Conservation (phyloP, 2,888 invertebrate species). For the Alentia gelatinosa region DNA sequence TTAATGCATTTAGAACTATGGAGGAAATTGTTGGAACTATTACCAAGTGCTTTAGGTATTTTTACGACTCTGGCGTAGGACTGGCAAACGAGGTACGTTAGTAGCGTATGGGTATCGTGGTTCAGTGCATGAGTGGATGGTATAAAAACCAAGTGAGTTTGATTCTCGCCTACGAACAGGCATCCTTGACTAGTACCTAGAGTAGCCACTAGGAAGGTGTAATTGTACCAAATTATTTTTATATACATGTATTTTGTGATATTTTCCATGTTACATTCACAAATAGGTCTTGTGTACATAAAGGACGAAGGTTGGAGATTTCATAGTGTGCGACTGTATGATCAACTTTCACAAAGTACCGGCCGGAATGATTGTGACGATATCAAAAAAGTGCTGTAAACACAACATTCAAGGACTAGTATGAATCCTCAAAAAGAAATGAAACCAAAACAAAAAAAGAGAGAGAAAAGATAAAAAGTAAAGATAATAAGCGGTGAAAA, state of each 20-base stretch:
- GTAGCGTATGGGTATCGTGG: conserved; percentile 12
- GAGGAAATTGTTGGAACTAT: neutral
- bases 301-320: conserved; percentile 21
- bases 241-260: conserved; percentile 54
- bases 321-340: conserved; percentile 47
- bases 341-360: conserved; percentile 19
- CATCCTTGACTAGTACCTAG: conserved; percentile 46
- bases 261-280: conserved; percentile 54
- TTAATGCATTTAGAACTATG: conserved; percentile 8
- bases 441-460: neutral
- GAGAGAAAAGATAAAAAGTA: neutral
- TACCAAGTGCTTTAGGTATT: conserved; percentile 53
- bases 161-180: neutral
- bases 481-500: conserved; percentile 22
- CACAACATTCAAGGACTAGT: neutral
- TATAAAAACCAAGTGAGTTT: conserved; percentile 27
- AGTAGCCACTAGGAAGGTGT: conserved; percentile 38
- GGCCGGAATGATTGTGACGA: conserved; percentile 26
- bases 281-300: conserved; percentile 44
- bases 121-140: neutral
- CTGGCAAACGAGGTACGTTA: neutral
- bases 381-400: neutral
- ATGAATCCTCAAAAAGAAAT: neutral
- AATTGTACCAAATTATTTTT: conserved; percentile 52
- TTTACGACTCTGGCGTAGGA: conserved; percentile 32